Conservation (phyloP, 2,888 invertebrate genomes). For the Branchellion lobata region DNA sequence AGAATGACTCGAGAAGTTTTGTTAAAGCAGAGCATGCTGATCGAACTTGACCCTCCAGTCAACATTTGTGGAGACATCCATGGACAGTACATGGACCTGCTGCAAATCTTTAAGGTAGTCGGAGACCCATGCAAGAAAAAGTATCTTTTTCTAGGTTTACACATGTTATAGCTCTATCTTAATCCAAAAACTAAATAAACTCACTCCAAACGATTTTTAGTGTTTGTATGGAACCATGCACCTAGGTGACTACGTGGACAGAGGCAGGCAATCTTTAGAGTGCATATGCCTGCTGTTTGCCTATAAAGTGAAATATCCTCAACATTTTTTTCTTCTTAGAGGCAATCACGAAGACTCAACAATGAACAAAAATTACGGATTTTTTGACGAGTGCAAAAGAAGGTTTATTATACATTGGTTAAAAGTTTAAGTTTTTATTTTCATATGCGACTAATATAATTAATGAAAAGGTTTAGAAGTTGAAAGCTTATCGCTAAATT, state of each 20-base stretch:
- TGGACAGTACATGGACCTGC: conserved; percentile 65
- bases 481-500: neutral
- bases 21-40: conserved; percentile 64
- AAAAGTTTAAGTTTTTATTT: neutral
- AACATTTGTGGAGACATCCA: conserved; percentile 66
- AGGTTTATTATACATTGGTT: conserved; percentile 60
- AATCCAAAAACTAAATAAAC: neutral
- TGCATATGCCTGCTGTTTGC: conserved; percentile 65
- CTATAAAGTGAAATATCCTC: conserved; percentile 66
- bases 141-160: conserved; percentile 63
- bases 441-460: neutral
- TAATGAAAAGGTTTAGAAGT: neutral
- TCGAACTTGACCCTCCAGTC: conserved; percentile 65
- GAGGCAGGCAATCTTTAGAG: conserved; percentile 65
- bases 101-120: conserved; percentile 52
- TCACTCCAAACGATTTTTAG: no score
- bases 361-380: conserved; percentile 67
- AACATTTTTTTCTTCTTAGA: conserved; percentile 65
- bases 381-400: conserved; percentile 67
- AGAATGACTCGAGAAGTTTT: conserved; percentile 61
- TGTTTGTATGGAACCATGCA: neutral
- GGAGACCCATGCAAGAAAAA: conserved; percentile 66
- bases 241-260: conserved; percentile 66
- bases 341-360: conserved; percentile 65
- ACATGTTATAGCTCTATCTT: neutral